A percentile compares a stretch with the other conserved stretches of the same genome.
phyloP scores from a whole-genome alignment of 1,140 invertebrate species.

The Arctopsyche grandis region DNA sequence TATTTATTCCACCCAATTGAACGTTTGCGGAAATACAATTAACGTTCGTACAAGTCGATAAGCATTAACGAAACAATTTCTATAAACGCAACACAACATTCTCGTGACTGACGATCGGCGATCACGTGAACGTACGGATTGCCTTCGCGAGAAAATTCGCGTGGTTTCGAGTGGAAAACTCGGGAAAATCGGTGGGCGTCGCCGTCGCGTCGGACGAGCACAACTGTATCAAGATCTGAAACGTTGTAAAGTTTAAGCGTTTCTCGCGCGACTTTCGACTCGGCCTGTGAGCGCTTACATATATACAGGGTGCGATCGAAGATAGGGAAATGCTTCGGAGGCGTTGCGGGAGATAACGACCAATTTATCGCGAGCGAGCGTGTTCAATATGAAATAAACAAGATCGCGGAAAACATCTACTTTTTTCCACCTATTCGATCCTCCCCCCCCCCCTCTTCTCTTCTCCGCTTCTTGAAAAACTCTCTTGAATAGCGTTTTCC shows the following conservation, averaged over 20 bases:
- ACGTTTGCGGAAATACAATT: too few relatives aligned
- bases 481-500: too few relatives aligned
- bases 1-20: too few relatives aligned
- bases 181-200: constrained; percentile 21
- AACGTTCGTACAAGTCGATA: background rate
- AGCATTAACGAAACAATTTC: constrained; percentile 3
- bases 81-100: background rate
- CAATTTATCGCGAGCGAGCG: constrained; percentile 32
- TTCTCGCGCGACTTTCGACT: constrained; percentile 22
- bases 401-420: constrained; percentile 19
- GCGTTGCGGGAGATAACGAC: constrained; percentile 37
- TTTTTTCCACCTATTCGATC: background rate
- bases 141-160: background rate
- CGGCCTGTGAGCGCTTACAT: background rate
- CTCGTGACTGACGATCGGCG: background rate
- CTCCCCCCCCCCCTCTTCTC: background rate
- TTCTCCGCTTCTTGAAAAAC: background rate
- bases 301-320: background rate
- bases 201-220: constrained; percentile 8
- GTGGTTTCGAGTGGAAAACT: background rate
- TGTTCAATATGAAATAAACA: constrained; percentile 42
- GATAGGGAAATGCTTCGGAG: constrained; percentile 38
- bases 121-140: constrained; percentile 17
- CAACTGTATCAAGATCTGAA: constrained; percentile 36
- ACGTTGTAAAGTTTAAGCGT: constrained; percentile 30